These are phyloP conservation scores for Eutrigla gurnardus DNA, from an alignment of 2,797 vertebrate genomes.

Conservation along the genomic window DNA sequence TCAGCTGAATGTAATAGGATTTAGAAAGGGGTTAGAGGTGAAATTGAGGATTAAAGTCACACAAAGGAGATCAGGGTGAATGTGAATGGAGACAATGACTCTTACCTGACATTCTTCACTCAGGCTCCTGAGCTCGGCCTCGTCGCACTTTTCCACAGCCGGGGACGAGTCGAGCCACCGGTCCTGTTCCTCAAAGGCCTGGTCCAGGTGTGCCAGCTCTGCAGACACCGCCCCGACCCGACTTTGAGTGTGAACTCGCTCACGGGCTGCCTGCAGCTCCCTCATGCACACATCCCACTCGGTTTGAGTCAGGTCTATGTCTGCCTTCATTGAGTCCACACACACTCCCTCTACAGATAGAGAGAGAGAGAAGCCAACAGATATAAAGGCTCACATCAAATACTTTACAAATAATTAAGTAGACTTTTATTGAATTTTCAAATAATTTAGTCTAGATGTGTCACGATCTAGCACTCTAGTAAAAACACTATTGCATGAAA, in stretches of 20 bases:
- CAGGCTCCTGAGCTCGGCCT: conserved; percentile 70
- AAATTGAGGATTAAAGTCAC: conserved; percentile 22
- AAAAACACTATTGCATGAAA: neutral
- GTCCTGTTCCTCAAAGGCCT: conserved; percentile 83
- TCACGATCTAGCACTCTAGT: neutral
- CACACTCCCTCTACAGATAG: conserved; percentile 66
- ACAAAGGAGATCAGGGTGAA: conserved; percentile 13
- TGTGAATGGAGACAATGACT: neutral
- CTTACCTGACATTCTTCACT: conserved; percentile 88
- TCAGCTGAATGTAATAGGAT: neutral
- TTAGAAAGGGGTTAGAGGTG: neutral
- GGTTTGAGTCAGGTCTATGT: conserved; percentile 81
- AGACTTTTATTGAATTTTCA: neutral
- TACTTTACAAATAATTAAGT: neutral
- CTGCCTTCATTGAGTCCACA: conserved; percentile 65
- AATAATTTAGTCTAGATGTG: neutral
- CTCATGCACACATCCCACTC: conserved; percentile 85
- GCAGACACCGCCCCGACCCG: conserved; percentile 81
- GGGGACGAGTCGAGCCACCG: conserved; percentile 77
- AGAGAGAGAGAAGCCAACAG: conserved; percentile 10
- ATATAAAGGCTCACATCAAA: neutral
- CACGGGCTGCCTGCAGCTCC: conserved; percentile 82
- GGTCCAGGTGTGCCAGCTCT: conserved; percentile 85
- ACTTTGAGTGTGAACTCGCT: conserved; percentile 84
- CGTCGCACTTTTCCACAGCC: conserved; percentile 50